A percentile compares a stretch with the other conserved stretches of the same genome.
Conservation (phyloP, 2,797 vertebrate genomes). For the Typhlichthys subterraneus region DNA sequence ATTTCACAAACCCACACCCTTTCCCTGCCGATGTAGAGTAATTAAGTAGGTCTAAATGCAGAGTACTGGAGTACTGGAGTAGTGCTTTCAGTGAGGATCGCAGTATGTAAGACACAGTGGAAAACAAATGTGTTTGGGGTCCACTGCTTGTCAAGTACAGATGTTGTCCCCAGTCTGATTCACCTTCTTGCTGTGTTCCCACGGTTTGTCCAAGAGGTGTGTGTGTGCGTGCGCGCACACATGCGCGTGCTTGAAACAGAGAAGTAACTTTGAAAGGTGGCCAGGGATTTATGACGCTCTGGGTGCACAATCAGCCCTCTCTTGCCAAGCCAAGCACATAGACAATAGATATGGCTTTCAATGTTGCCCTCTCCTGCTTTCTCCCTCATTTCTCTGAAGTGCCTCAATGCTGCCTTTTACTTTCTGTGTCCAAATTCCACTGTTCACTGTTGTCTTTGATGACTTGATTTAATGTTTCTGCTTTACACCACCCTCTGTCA, state of each 20-base stretch:
- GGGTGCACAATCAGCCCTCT: slow-evolving; percentile 55
- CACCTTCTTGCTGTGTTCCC: too few species aligned
- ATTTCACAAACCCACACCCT: too few species aligned
- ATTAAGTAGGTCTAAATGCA: too few species aligned
- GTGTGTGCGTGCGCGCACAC: slow-evolving; percentile 8
- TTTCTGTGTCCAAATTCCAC: slow-evolving; percentile 42
- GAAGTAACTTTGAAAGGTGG: slow-evolving; percentile 45
- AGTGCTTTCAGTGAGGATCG: too few species aligned
- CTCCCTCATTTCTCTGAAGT: slow-evolving; percentile 44
- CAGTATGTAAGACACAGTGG: too few species aligned
- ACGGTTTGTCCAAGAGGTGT: neutral
- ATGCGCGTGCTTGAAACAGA: slow-evolving; percentile 29
- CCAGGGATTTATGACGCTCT: slow-evolving; percentile 61
- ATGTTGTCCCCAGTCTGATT: too few species aligned
- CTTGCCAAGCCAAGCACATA: slow-evolving; percentile 43
- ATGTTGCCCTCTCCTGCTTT: slow-evolving; percentile 51
- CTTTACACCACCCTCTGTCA: neutral
- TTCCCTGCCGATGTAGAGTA: too few species aligned
- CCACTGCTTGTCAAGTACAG: too few species aligned
- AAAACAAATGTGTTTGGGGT: too few species aligned
- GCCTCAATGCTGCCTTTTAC: slow-evolving; percentile 45
- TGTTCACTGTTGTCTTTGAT: slow-evolving; percentile 21
- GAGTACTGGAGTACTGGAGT: too few species aligned
- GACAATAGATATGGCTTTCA: slow-evolving; percentile 68
- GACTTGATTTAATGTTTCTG: slow-evolving; percentile 2